phyloP scores from a whole-genome alignment of 2,797 vertebrate species.

The Micromesistius poutassou region DNA sequence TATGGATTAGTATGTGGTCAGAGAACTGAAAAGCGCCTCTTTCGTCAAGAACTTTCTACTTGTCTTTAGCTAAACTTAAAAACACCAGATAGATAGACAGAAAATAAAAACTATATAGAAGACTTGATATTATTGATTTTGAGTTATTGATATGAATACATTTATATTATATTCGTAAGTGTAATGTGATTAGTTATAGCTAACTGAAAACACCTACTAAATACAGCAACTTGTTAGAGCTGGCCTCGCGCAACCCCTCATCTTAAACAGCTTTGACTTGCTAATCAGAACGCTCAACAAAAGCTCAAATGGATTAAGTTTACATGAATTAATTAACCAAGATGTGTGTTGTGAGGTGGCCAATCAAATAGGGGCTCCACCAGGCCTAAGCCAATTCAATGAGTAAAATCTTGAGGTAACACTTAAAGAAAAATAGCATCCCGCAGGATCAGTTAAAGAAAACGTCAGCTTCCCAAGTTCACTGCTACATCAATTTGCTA shows the following conservation, averaged over 20 bases:
- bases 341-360: conserved; percentile 1
- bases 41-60: conserved; percentile 55
- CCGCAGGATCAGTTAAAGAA: conserved; percentile 47
- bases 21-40: conserved; percentile 56
- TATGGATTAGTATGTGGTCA: conserved; percentile 67
- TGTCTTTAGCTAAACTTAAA: conserved; percentile 43
- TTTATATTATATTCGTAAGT: conserved; percentile 19
- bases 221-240: conserved; percentile 63
- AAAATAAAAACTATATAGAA: conserved; percentile 32
- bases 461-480: conserved; percentile 49
- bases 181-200: conserved; percentile 38
- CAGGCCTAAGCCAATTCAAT: not conserved
- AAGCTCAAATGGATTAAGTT: not conserved
- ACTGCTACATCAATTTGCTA: conserved; percentile 78
- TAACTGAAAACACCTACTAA: conserved; percentile 21
- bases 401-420: not conserved
- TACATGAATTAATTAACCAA: not conserved
- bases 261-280: conserved; percentile 76
- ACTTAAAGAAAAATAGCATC: conserved; percentile 25
- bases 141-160: conserved; percentile 35
- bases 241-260: conserved; percentile 40
- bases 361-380: not conserved
- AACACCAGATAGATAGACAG: conserved; percentile 38
- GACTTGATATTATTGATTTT: conserved; percentile 27
- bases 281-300: conserved; percentile 45